Evolutionary conservation across 1,140 invertebrate genomes (phyloP).

Genomic region (Sarcophaga peregrina): DNA sequence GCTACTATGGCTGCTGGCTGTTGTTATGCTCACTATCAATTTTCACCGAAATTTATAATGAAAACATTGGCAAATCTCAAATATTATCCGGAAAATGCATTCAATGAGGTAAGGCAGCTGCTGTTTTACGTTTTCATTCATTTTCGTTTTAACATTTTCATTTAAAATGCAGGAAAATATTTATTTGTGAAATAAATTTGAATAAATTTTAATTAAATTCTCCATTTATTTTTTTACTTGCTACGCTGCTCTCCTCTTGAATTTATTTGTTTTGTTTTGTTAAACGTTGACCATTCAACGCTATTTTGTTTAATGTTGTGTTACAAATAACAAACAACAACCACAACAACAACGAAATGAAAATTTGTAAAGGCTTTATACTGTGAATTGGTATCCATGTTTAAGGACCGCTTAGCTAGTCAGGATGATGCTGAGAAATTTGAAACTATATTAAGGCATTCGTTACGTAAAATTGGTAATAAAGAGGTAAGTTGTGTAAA

Average conservation of each 20-base stretch:
- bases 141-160: not conserved
- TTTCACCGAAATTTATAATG: constrained; percentile 64
- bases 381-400: constrained; percentile 82
- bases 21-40: constrained; percentile 60
- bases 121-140: not conserved
- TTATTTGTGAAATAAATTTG: not conserved
- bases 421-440: constrained; percentile 76
- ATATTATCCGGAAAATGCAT: constrained; percentile 58
- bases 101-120: constrained; percentile 57
- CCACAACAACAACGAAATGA: not conserved
- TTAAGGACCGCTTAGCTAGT: constrained; percentile 80
- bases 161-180: constrained; percentile 2
- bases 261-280: constrained; percentile 1
- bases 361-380: constrained; percentile 71
- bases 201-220: constrained; percentile 29
- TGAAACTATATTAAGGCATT: constrained; percentile 73
- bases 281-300: not conserved
- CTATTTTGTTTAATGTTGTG: not conserved
- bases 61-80: constrained; percentile 56
- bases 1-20: constrained; percentile 42
- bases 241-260: not conserved
- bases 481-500: constrained; percentile 53
- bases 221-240: constrained; percentile 7
- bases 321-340: not conserved
- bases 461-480: constrained; percentile 69